Evolutionary conservation across 37 sponge, comb jelly and placozoan genomes (phyloP), one percentile per base, ranked within the genome.

Genomic region (Beroe forskalii): DNA sequence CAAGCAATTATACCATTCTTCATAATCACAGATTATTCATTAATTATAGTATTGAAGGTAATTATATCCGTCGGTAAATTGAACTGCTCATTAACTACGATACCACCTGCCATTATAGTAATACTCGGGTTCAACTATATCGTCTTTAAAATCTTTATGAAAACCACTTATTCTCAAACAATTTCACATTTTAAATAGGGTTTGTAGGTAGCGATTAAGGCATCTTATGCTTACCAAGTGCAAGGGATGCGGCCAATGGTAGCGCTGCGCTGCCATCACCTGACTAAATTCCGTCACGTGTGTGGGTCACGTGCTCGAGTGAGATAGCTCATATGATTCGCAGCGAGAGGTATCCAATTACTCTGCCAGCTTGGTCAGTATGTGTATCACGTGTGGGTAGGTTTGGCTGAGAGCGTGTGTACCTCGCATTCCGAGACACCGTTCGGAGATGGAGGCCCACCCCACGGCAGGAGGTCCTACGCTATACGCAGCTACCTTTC

Each of bases 281-380:
- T 69, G 72, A 69, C 33, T 37, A 33, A 28, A 69, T 69, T 69
- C 32, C 32, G 72, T 17, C 72, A 69, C 72, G 72, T 69, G 72
- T 35, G 27, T 14, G 37, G 9, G 32, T 27, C 72, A 69, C 72
- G 32, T 69, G 72, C 12, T 32, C 37, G 19, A 32, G 27, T 69
- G 32, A 69, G 72, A 69, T 69, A 27, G 32, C 32, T 69, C 72
- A 69, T 27, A 69, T 69, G 72, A 69, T 69, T 69, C 72, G 32
- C 32, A 32, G 72, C 32, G 72, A 69, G 32, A 69, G 86, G 86
- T 80, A 80, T 80, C 86, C 86, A 80, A 80, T 80, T 80, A 80
- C 86, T 32, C 44, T 41, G 86, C 38, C n/a, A 20, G 86, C 86
- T 80, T 80, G 86, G 55, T 80, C 55, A 44, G 86, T 80, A 44